These are phyloP conservation scores for Mesopsocus fuscifrons DNA, from an alignment of 2,888 invertebrate genomes.

Conservation along the genomic window DNA sequence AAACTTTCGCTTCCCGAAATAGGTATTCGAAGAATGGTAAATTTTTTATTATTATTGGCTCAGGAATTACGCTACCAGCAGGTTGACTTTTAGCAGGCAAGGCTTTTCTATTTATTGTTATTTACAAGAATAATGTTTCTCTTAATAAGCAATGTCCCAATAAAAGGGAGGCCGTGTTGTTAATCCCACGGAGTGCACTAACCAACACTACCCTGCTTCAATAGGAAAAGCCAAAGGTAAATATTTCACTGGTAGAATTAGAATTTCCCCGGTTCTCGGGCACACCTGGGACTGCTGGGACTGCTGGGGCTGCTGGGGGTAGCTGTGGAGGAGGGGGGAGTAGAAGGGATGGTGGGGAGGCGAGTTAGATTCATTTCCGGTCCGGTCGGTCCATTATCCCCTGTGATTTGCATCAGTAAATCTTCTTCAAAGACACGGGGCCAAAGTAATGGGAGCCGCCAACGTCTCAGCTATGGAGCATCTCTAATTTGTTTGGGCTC, in stretches of 20 bases:
- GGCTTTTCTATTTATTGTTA: no score
- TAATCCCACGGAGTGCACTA: no score
- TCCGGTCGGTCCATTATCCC: slow-evolving; percentile 10
- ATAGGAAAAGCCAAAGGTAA: neutral
- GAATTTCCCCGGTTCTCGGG: neutral
- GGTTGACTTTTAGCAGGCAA: no score
- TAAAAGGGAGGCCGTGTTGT: no score
- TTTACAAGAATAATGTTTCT: no score
- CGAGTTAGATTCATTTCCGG: slow-evolving; percentile 10
- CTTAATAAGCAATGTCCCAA: no score
- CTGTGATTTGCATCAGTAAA: slow-evolving; percentile 10
- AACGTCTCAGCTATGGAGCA: neutral
- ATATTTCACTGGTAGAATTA: neutral
- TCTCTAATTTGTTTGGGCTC: neutral
- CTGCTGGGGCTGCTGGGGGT: neutral
- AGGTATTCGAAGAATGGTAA: no score
- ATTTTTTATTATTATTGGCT: no score
- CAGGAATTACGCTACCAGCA: no score
- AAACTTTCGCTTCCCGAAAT: no score
- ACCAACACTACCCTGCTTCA: no score
- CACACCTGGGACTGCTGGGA: neutral
- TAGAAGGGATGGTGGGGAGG: neutral
- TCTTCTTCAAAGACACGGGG: slow-evolving; percentile 7
- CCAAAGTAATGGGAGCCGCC: neutral
- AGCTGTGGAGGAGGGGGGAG: neutral